phyloP scores from a whole-genome alignment of 2,797 vertebrate genomes.

The Uromys caudimaculatus region DNA sequence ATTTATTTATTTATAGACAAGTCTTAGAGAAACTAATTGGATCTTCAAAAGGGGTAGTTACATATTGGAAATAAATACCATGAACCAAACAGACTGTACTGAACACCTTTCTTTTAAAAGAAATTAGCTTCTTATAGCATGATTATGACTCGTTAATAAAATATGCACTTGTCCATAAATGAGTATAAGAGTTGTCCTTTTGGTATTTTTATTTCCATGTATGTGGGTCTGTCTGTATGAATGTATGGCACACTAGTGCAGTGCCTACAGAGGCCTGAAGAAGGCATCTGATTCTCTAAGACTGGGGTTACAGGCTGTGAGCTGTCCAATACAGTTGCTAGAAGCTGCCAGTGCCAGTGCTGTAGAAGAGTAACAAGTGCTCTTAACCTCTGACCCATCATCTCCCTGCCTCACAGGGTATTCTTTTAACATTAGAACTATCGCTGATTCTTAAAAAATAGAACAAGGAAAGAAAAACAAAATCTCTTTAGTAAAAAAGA shows the following conservation, averaged over 20 bases:
- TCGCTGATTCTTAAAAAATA: neutral
- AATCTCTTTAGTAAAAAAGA: constrained; percentile 13
- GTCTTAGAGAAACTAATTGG: neutral
- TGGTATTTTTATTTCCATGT: neutral
- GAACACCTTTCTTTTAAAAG: neutral
- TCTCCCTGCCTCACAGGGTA: neutral
- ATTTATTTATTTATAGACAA: neutral
- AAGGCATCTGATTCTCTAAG: neutral
- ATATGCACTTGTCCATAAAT: neutral
- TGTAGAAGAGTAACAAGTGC: neutral
- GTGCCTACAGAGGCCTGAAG: neutral
- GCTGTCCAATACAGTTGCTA: neutral
- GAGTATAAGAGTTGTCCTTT: neutral
- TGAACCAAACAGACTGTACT: neutral
- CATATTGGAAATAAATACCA: neutral
- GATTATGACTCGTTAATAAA: neutral
- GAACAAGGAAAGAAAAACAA: neutral
- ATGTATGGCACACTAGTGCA: neutral
- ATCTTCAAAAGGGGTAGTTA: neutral
- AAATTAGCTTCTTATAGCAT: constrained; percentile 12
- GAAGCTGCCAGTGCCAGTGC: no score
- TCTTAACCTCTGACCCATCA: neutral
- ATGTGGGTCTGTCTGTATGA: neutral
- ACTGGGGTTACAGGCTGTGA: neutral
- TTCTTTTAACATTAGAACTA: constrained; percentile 43